These are phyloP conservation scores for Gavialis gangeticus DNA, from an alignment of 2,113 vertebrate genomes.

Conservation along the genomic window DNA sequence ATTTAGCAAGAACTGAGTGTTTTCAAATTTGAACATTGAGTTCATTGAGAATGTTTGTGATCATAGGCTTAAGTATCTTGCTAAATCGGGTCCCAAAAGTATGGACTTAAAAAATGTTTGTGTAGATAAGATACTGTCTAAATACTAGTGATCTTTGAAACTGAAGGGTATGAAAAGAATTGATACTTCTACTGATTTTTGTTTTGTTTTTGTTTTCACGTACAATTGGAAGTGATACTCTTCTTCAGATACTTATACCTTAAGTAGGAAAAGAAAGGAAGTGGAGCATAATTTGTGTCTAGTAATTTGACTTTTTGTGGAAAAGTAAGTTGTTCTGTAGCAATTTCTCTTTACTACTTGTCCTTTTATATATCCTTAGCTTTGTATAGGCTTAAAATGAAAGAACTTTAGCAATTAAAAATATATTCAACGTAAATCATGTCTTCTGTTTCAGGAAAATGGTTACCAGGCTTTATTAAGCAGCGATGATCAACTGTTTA, in stretches of 20 bases:
- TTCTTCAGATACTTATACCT: background rate
- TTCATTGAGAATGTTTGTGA: background rate
- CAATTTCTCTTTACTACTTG: background rate
- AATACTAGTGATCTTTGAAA: background rate
- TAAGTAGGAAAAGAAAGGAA: background rate
- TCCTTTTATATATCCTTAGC: background rate
- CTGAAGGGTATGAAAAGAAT: background rate
- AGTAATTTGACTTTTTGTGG: background rate
- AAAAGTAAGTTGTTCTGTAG: background rate
- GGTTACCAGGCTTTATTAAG: slow-evolving; percentile 91
- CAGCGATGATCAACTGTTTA: slow-evolving; percentile 97
- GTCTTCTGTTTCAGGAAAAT: slow-evolving; percentile 87
- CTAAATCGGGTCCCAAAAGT: background rate
- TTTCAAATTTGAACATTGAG: background rate
- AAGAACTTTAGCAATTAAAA: background rate
- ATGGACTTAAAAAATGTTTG: background rate
- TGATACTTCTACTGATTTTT: background rate
- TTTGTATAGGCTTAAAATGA: background rate
- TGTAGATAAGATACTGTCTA: background rate
- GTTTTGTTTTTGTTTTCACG: background rate
- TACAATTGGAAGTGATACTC: no score
- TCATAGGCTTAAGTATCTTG: background rate
- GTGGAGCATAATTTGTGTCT: no score
- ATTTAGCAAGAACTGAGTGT: background rate
- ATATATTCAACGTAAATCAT: slow-evolving; percentile 23